Conservation (phyloP, 1,140 invertebrate species). For the Tachypleus tridentatus region DNA sequence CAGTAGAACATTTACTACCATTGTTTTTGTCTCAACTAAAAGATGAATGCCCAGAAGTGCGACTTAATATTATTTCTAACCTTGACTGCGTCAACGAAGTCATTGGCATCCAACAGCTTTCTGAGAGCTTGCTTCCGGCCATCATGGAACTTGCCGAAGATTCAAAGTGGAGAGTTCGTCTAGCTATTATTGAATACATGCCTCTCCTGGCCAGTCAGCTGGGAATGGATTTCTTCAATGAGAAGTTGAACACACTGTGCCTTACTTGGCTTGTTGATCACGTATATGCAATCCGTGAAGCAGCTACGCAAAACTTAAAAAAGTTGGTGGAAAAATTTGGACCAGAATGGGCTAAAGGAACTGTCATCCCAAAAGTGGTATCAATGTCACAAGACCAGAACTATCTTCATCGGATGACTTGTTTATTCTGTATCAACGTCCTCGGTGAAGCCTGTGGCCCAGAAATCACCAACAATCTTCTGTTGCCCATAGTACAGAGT, state of each 20-base stretch:
- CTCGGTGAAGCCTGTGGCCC: slow-evolving; percentile 88
- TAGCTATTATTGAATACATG: slow-evolving; percentile 98
- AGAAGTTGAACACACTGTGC: slow-evolving; percentile 91
- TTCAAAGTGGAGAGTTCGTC: slow-evolving; percentile 94
- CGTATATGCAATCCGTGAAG: slow-evolving; percentile 97
- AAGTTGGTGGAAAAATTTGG: slow-evolving; percentile 98
- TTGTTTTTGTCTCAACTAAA: slow-evolving; percentile 94
- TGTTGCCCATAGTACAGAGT: slow-evolving; percentile 87
- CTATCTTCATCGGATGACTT: slow-evolving; percentile 98
- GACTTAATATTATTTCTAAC: slow-evolving; percentile 99
- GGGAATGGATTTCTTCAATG: slow-evolving; percentile 97
- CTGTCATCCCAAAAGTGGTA: slow-evolving; percentile 92
- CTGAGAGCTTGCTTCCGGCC: slow-evolving; percentile 89
- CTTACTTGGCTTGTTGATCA: slow-evolving; percentile 99
- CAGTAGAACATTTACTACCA: slow-evolving; percentile 93
- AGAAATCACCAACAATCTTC: slow-evolving; percentile 78
- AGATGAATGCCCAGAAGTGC: slow-evolving; percentile 98
- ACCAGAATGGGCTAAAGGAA: slow-evolving; percentile 90
- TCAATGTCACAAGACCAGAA: slow-evolving; percentile 83
- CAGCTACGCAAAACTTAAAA: slow-evolving; percentile 92
- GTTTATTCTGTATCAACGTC: slow-evolving; percentile 95
- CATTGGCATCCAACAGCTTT: slow-evolving; percentile 64
- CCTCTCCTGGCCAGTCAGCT: slow-evolving; percentile 83
- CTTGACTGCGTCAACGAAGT: slow-evolving; percentile 98
- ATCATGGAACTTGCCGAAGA: slow-evolving; percentile 99